Base-by-base conservation (phyloP, 2,797 vertebrate genomes). In the Distichodus sexfasciatus region DNA sequence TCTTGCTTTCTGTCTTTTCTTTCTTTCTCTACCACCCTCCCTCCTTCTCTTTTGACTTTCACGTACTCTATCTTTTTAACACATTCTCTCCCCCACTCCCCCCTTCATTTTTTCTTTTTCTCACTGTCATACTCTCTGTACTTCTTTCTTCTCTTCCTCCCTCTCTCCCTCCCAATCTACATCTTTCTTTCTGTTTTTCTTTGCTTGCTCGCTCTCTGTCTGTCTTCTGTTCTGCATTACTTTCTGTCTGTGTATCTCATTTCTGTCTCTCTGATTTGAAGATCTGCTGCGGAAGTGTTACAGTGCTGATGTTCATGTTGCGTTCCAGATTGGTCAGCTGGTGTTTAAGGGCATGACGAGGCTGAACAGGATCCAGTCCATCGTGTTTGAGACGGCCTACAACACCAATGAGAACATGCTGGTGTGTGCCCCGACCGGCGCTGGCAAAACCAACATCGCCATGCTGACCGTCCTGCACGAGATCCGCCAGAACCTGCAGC, bases 341-440 rank as follows among this genome's bases (percentile, higher is more conserved):
- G 97, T 94, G 76, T 99, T 99, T 82, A 94, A 96, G 87, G 96
- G 96, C 62, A 92, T 96, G 92, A 94, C 91, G 80, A 88, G 87
- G 71, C 90, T 99, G 61, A 99, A 99, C 80, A 87, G 96, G 76
- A 98, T 99, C 79, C 97, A 99, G 73, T 99, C 97, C 4, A 89
- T 98, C 67, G 97, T 99, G 64, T 99, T 98, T 0, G 96, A 99
- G 83, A 98, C 96, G 0, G 96, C 97, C 67, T 99, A 99, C 84
- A 97, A 95, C 80, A 99, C 97, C 72, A 99, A 99, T 0, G 97
- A 99, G 81, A 99, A 99, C 83, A 92, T 99, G 85, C 90, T 99
- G 24, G 94, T 99, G 77, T 97, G 95, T 14, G 97, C 97, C 21
- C 97, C 97, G 8, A 99, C 97, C 0, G 97, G 97, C 12, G 97